Conservation (phyloP, 2,888 invertebrate species). For the Tetheella fluctuosa region DNA sequence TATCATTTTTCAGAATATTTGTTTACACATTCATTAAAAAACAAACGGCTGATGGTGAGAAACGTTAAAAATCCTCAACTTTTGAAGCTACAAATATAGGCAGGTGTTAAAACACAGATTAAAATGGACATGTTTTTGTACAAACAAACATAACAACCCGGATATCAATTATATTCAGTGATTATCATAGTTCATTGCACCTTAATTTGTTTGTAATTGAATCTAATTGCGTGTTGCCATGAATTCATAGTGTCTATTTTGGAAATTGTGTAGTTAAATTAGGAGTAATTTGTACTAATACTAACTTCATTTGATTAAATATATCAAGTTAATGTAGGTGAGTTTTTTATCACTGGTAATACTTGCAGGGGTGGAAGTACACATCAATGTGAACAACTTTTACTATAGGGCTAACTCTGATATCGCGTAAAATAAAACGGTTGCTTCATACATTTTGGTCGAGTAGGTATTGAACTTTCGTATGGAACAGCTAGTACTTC, state of each 20-base stretch:
- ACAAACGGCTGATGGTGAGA: too few relatives aligned
- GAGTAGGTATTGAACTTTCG: too few relatives aligned
- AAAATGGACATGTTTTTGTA: conserved; percentile 21
- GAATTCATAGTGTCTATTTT: background rate
- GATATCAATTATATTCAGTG: background rate
- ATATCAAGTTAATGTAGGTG: too few relatives aligned
- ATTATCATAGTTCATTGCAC: conserved; percentile 1
- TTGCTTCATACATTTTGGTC: too few relatives aligned
- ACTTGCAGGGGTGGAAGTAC: too few relatives aligned
- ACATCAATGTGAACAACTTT: too few relatives aligned
- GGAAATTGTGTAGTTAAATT: background rate
- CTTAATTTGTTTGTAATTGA: background rate
- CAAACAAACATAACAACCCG: background rate
- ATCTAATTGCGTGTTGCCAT: background rate
- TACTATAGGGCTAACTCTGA: too few relatives aligned
- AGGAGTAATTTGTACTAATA: background rate
- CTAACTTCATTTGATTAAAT: background rate
- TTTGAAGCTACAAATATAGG: background rate
- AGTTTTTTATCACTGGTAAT: too few relatives aligned
- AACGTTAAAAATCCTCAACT: background rate
- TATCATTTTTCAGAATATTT: too few relatives aligned
- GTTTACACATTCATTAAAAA: too few relatives aligned
- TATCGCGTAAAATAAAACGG: too few relatives aligned
- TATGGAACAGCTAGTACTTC: too few relatives aligned
- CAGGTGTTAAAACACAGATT: conserved; percentile 1